Evolutionary conservation across 2,797 vertebrate genomes (phyloP), one percentile per base, ranked within the genome.

Genomic region (Characodon lateralis): DNA sequence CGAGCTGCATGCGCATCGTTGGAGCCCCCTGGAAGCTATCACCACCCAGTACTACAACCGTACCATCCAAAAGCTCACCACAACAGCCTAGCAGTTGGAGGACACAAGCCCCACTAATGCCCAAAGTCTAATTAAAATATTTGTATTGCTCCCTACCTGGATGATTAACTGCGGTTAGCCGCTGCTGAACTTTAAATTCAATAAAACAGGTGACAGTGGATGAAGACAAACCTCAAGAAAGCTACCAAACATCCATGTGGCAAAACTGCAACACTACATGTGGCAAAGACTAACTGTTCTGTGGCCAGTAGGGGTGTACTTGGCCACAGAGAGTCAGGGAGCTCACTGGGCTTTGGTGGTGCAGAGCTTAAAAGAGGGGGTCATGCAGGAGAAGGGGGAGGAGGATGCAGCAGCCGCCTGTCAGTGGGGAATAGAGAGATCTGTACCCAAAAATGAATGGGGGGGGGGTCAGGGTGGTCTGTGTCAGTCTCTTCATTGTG

Each of bases 11-110:
- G 98, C 98, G 88, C 98, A 99, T 93, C 96, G 93, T 93, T 99
- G 98, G 98, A 97, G 95, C 93, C 98, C 98, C 59, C 95, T 99
- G 93, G 98, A 96, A 1, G 96, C 97, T 58, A 96, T 97, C 89
- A 99, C 98, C 93, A 97, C 96, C 0, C 98, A 98, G 82, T 99
- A 99, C 96, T 99, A 99, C 96, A 97, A 99, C 96, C 97, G 97
- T 89, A 99, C 98, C 96, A 98, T 99, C 96, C 97, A 97, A 84
- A 99, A 98, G 96, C 97, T 99, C 91, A 99, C 98, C 13, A 96
- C 90, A 78, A 86, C 92, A 86, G 89, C 89, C 88, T 93, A 92
- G 84, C 69, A 71, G 83, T 77, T 68, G 78, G 76, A 83, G 81
- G 76, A 84, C 81, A 79, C 85, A 13, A 78, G 16, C 53, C 76